phyloP scores from a whole-genome alignment of 2,888 invertebrate species.

The Anodontia alba region DNA sequence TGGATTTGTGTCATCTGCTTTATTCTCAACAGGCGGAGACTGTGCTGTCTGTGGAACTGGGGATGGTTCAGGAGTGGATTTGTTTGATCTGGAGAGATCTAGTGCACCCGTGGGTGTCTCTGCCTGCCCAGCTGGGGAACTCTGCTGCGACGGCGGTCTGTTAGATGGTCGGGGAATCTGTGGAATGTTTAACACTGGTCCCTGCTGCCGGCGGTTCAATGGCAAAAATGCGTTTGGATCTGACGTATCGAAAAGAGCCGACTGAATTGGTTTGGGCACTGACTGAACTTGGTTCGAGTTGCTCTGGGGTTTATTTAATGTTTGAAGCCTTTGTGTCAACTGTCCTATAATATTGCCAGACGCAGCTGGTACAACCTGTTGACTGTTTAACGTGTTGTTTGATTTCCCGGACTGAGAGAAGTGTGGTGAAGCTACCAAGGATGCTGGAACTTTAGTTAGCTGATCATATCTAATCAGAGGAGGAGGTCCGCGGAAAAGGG shows the following conservation, averaged over 20 bases:
- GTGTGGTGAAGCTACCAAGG: background rate
- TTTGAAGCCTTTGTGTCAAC: background rate
- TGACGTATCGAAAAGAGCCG: slow-evolving; percentile 52
- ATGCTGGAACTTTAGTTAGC: slow-evolving; percentile 30
- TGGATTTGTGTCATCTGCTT: slow-evolving; percentile 62
- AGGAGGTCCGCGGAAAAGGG: slow-evolving; percentile 68
- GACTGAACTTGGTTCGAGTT: slow-evolving; percentile 4
- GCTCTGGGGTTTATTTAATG: background rate
- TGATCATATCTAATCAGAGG: slow-evolving; percentile 63
- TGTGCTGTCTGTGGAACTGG: slow-evolving; percentile 31
- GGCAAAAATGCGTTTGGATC: slow-evolving; percentile 43
- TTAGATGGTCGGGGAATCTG: slow-evolving; percentile 43
- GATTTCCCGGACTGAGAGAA: background rate
- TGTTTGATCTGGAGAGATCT: slow-evolving; percentile 55
- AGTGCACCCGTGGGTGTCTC: slow-evolving; percentile 40
- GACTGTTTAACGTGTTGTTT: background rate
- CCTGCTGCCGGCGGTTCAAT: slow-evolving; percentile 6
- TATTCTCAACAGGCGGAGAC: slow-evolving; percentile 27
- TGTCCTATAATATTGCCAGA: background rate
- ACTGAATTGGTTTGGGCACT: slow-evolving; percentile 44
- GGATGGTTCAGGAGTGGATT: slow-evolving; percentile 43
- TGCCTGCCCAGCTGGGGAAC: slow-evolving; percentile 16
- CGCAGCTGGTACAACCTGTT: background rate
- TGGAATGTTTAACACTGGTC: slow-evolving; percentile 70
- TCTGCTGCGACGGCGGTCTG: slow-evolving; percentile 17